Evolutionary conservation across 2,797 vertebrate species (phyloP).

Genomic region (Gephyroberyx darwinii): DNA sequence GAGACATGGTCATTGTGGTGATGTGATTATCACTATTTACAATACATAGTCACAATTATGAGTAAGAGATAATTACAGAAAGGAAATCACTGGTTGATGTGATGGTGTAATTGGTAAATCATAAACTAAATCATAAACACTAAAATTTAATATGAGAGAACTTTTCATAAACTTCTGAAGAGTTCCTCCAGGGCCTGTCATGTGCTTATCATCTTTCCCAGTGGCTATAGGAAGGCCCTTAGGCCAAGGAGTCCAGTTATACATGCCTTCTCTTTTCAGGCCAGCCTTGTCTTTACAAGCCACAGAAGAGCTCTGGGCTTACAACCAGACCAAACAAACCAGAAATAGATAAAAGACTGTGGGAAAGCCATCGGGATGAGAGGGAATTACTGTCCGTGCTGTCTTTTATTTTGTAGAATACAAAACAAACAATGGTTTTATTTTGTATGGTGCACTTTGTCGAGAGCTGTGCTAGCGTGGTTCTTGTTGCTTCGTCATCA

Average conservation of each 20-base stretch:
- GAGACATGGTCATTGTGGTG: neutral
- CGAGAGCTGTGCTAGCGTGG: neutral
- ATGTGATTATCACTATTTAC: neutral
- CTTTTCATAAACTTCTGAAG: constrained; percentile 40
- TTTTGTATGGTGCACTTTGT: constrained; percentile 6
- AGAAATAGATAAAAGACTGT: constrained; percentile 67
- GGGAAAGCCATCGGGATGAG: constrained; percentile 47
- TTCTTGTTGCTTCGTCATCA: neutral
- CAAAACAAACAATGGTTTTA: constrained; percentile 18
- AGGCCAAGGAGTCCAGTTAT: constrained; percentile 41
- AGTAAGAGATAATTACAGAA: too few species aligned
- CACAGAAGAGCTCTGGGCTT: constrained; percentile 43
- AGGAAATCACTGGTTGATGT: too few species aligned
- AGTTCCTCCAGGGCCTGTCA: constrained; percentile 50
- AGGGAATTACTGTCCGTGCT: constrained; percentile 31
- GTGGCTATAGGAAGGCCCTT: constrained; percentile 43
- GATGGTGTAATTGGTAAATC: too few species aligned
- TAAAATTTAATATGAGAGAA: constrained; percentile 3
- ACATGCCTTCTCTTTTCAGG: constrained; percentile 46
- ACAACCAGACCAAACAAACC: constrained; percentile 59
- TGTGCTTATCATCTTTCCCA: constrained; percentile 62
- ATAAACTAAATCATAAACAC: neutral
- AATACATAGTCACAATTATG: neutral
- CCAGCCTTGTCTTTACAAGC: constrained; percentile 31
- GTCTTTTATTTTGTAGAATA: constrained; percentile 15